Percentiles rank a stretch among this genome's conserved stretches.
These are phyloP conservation scores for Forpus xanthops DNA, from an alignment of 2,797 vertebrate species.

Conservation along the genomic window DNA sequence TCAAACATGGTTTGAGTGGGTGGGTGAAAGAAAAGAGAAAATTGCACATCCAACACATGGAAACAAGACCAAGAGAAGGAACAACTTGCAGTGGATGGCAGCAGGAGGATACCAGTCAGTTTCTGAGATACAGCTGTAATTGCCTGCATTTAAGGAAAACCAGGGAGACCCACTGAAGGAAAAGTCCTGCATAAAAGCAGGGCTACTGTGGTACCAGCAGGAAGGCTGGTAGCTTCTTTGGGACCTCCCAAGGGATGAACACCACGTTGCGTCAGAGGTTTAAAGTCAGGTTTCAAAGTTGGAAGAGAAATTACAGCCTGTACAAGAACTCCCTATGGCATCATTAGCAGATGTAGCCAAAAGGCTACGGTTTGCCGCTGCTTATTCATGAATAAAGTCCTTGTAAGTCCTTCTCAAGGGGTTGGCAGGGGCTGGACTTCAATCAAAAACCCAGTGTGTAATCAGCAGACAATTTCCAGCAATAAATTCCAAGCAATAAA, in stretches of 20 bases:
- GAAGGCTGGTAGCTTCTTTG: not conserved
- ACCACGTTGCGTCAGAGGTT: accelerated
- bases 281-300: not conserved
- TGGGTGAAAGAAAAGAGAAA: not conserved
- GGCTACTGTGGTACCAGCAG: not conserved
- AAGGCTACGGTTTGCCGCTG: not conserved
- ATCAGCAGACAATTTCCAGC: not conserved
- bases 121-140: not conserved
- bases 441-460: accelerated
- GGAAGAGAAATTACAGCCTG: not conserved
- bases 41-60: not conserved
- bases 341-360: not conserved
- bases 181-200: not conserved
- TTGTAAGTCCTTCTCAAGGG: accelerated
- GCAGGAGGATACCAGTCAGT: not conserved
- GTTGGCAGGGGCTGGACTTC: not conserved
- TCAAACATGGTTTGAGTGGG: accelerated
- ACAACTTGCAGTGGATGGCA: not conserved
- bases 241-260: not conserved
- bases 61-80: not conserved
- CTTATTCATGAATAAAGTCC: not conserved
- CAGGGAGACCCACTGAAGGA: not conserved
- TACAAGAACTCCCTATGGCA: not conserved
- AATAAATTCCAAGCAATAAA: not conserved
- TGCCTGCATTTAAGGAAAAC: not conserved